A percentile compares a stretch with the other conserved stretches of the same genome.
These are phyloP conservation scores for Heliconius nattereri DNA, from an alignment of 1,140 invertebrate genomes.

Conservation along the genomic window DNA sequence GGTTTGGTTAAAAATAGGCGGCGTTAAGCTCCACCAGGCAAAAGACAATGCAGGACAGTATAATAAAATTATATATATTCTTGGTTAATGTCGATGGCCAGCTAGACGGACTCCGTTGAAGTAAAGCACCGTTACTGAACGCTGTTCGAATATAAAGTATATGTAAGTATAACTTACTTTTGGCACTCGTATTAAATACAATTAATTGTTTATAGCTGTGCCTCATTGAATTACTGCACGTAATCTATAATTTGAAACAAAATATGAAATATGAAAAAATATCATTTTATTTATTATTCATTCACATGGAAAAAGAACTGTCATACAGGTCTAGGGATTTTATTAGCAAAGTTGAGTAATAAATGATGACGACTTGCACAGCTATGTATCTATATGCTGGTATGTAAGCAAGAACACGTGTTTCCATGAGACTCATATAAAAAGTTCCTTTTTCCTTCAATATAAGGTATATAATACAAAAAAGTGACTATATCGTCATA, in stretches of 20 bases:
- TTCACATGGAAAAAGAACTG: not conserved
- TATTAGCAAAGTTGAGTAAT: constrained; percentile 31
- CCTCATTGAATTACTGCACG: not conserved
- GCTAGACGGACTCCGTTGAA: constrained; percentile 37
- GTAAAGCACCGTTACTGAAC: constrained; percentile 49
- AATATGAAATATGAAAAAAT: too few species aligned
- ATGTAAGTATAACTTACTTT: constrained; percentile 32
- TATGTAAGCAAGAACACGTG: constrained; percentile 38
- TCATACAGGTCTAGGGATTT: not conserved
- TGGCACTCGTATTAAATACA: constrained; percentile 25
- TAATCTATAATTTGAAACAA: not conserved
- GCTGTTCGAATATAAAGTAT: constrained; percentile 45
- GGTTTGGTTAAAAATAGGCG: not conserved
- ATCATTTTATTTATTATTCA: not conserved
- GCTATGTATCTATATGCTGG: constrained; percentile 47
- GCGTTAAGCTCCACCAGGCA: not conserved
- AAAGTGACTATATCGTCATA: not conserved
- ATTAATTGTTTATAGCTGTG: not conserved
- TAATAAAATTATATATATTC: not conserved
- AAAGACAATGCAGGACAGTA: not conserved
- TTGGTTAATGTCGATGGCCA: constrained; percentile 34
- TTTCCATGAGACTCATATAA: constrained; percentile 17
- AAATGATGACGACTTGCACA: constrained; percentile 42
- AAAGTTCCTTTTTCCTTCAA: constrained; percentile 2
- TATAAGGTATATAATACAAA: constrained; percentile 6